Evolutionary conservation across 2,113 vertebrate genomes (phyloP).

Genomic region (Clinocottus analis): DNA sequence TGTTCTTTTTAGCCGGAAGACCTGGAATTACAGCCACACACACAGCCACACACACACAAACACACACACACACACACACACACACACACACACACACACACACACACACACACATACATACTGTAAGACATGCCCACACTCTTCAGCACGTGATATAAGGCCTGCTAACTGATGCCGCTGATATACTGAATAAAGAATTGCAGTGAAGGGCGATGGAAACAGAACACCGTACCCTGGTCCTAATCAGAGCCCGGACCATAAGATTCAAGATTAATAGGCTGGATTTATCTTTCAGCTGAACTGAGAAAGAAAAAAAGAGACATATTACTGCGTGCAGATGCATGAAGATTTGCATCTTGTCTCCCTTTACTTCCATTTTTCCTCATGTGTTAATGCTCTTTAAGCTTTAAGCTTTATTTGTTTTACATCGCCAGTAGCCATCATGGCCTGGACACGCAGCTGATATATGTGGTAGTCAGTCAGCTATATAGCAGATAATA

Average conservation of each 20-base stretch:
- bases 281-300: slow-evolving; percentile 61
- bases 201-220: slow-evolving; percentile 46
- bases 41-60: slow-evolving; percentile 17
- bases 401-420: not conserved
- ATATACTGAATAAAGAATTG: slow-evolving; percentile 55
- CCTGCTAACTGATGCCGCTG: slow-evolving; percentile 50
- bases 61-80: slow-evolving; percentile 12
- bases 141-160: slow-evolving; percentile 11
- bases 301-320: slow-evolving; percentile 27
- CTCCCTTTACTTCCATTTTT: slow-evolving; percentile 9
- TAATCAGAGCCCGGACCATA: slow-evolving; percentile 61
- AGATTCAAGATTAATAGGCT: slow-evolving; percentile 57
- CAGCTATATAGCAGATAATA: slow-evolving; percentile 45
- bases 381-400: slow-evolving; percentile 21
- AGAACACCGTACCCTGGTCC: slow-evolving; percentile 58
- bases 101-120: slow-evolving; percentile 6
- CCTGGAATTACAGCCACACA: slow-evolving; percentile 51
- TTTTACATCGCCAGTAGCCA: slow-evolving; percentile 48
- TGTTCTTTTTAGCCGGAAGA: slow-evolving; percentile 55
- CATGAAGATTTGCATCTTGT: slow-evolving; percentile 33
- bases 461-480: slow-evolving; percentile 55
- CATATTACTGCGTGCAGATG: slow-evolving; percentile 14
- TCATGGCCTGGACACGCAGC: slow-evolving; percentile 24
- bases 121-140: not conserved
- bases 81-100: slow-evolving; percentile 18